These are phyloP conservation scores for Apis mellifera DNA, from an alignment of 1,140 invertebrate genomes.

Conservation along the genomic window Amel_HAv3.1 CM009931.2:9229501-9230000, in stretches of 20 bases:
- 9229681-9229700: background rate
- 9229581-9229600: slow-evolving; percentile 10
- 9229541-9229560: slow-evolving; percentile 34
- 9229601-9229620: background rate
- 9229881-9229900: no score
- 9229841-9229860: no score
- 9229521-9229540: slow-evolving; percentile 67
- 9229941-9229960: no score
- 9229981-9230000: no score
- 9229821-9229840: no score
- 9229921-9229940: background rate
- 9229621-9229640: background rate
- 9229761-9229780: no score
- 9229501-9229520: slow-evolving; percentile 24
- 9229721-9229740: background rate
- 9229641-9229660: background rate
- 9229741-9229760: background rate
- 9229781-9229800: background rate
- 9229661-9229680: slow-evolving; percentile 1
- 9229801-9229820: no score
- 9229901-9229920: no score
- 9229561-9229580: background rate
- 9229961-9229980: no score
- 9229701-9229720: background rate
- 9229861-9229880: no score